These are phyloP conservation scores for Aphelenchoides besseyi DNA, from an alignment of 1,140 invertebrate species.

Conservation along the genomic window DNA sequence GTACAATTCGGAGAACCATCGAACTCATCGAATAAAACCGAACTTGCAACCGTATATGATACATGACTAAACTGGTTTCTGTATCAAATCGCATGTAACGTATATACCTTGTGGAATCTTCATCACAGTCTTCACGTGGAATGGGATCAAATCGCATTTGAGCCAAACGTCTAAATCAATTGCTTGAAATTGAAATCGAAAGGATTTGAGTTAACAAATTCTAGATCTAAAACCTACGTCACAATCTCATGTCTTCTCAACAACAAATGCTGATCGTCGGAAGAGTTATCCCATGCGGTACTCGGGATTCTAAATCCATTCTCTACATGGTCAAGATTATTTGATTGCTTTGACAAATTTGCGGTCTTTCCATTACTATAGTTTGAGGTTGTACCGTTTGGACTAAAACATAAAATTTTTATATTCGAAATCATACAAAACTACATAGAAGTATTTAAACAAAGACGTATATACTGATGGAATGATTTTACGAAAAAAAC, in stretches of 20 bases:
- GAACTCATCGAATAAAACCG: constrained; percentile 49
- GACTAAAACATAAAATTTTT: not conserved
- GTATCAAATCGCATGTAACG: constrained; percentile 4
- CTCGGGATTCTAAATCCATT: not conserved
- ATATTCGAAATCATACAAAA: not conserved
- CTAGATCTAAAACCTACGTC: too few relatives aligned
- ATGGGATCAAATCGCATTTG: constrained; percentile 26
- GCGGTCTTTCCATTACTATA: not conserved
- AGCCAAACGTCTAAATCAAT: not conserved
- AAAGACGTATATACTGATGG: too few relatives aligned
- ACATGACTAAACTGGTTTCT: constrained; percentile 49
- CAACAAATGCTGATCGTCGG: constrained; percentile 25
- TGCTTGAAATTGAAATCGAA: not conserved
- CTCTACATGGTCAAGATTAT: not conserved
- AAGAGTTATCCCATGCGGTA: not conserved
- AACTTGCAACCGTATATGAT: constrained; percentile 58
- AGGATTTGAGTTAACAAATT: too few relatives aligned
- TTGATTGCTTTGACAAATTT: not conserved
- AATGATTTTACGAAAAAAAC: too few relatives aligned
- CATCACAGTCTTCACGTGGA: constrained; percentile 15
- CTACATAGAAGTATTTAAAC: not conserved
- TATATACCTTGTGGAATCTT: constrained; percentile 23
- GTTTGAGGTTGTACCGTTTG: not conserved
- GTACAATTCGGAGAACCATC: not conserved
- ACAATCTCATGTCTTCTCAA: constrained; percentile 26